These are phyloP conservation scores for Meta bourneti DNA, from an alignment of 2,888 invertebrate genomes.

Conservation along the genomic window DNA sequence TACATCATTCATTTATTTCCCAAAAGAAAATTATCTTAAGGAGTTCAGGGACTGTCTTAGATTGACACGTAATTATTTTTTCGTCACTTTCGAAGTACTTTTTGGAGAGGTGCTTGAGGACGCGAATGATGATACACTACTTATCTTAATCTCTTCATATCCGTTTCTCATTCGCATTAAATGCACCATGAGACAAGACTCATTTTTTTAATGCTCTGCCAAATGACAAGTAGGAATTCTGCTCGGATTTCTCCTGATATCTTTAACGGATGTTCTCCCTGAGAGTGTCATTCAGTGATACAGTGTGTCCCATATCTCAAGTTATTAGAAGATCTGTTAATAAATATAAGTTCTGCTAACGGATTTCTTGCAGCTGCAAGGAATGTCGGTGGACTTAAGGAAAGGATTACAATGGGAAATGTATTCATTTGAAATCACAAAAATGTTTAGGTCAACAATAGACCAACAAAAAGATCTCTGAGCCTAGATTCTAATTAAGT, in stretches of 20 bases:
- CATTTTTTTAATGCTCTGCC: not conserved
- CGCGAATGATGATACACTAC: not conserved
- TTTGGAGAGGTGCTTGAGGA: not conserved
- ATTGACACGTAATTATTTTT: constrained; percentile 1
- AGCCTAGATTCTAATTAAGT: too few species aligned
- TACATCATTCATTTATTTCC: not conserved
- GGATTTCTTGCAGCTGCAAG: too few species aligned
- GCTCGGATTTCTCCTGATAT: not conserved
- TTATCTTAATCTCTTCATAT: not conserved
- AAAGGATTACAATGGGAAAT: too few species aligned
- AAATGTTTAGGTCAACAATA: too few species aligned
- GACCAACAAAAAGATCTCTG: too few species aligned
- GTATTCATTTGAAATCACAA: too few species aligned
- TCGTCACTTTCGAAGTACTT: not conserved
- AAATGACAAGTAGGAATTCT: not conserved
- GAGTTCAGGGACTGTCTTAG: not conserved
- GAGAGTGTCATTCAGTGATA: not conserved
- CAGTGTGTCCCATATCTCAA: not conserved
- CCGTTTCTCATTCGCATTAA: not conserved
- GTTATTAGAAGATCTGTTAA: not conserved
- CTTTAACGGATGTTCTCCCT: not conserved
- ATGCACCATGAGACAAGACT: not conserved
- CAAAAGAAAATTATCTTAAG: not conserved
- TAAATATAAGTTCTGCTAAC: not conserved
- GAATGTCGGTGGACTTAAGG: too few species aligned